Evolutionary conservation across 2,888 invertebrate species (phyloP).

Genomic region (Sarcophaga subvicina): DNA sequence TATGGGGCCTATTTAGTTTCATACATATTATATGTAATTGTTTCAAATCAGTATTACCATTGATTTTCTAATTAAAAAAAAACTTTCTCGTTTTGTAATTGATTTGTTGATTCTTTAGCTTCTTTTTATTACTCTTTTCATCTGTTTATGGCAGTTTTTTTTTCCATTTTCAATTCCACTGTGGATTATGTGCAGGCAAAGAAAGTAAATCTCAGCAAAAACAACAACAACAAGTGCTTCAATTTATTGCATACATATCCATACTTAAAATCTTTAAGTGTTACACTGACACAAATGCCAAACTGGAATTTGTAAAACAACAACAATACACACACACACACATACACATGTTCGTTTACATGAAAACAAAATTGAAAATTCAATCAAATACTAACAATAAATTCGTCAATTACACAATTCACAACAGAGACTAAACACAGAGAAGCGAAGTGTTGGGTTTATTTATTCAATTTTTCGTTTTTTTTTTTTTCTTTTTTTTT

Average conservation of each 20-base stretch:
- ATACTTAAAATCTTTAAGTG: slow-evolving; percentile 16
- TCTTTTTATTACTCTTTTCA: not conserved
- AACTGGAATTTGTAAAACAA: not conserved
- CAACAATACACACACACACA: slow-evolving; percentile 34
- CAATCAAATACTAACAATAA: slow-evolving; percentile 67
- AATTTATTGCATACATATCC: slow-evolving; percentile 28
- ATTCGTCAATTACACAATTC: slow-evolving; percentile 67
- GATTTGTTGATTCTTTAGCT: too few species aligned
- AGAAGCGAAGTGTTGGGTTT: slow-evolving; percentile 19
- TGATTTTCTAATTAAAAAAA: too few species aligned
- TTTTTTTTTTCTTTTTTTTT: not conserved
- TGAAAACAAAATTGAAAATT: slow-evolving; percentile 61
- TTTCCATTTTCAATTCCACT: not conserved
- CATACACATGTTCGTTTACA: slow-evolving; percentile 61
- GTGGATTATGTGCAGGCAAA: slow-evolving; percentile 1
- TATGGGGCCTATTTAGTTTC: too few species aligned
- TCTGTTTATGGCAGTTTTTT: not conserved
- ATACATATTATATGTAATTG: too few species aligned
- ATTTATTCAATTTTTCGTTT: not conserved
- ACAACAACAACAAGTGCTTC: slow-evolving; percentile 2
- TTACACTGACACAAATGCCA: slow-evolving; percentile 43
- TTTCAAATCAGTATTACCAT: too few species aligned
- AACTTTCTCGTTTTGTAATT: too few species aligned
- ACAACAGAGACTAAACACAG: slow-evolving; percentile 69
- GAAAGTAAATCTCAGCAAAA: slow-evolving; percentile 28